Base-by-base conservation (phyloP, 2,113 vertebrate genomes). In the Ceyx cyanopectus region DNA sequence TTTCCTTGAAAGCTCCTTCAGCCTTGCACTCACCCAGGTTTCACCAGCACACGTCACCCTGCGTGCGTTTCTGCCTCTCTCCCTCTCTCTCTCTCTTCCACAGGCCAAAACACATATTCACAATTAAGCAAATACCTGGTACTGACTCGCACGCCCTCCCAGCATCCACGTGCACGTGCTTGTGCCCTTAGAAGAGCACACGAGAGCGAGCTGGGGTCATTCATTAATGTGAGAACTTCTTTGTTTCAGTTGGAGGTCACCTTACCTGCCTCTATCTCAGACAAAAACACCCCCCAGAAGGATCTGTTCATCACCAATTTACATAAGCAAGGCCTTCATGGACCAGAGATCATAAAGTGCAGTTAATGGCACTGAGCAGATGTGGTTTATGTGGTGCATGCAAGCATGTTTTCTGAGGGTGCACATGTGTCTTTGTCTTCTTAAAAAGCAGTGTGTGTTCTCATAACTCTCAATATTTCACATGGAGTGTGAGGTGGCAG, bases 1-100 rank as follows among this genome's bases (percentile, higher is more conserved):
- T 96, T 96, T 78, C 96, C 93, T 68, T 95, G 96, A 95, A 93
- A 89, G 85, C 95, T 95, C 93, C 92, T 95, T 97, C 97, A 95
- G 97, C 96, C 92, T 94, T 90, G 85, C 67, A 48, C 89, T 92
- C 66, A 48, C 37, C 76, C 85, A n/a, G 0, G 17, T 81, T 84
- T 88, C 51, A 32, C 58, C 62, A 68, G 8, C 26, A 9, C 22
- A 2, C 12, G 20, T 18, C 43, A 21, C 7, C 56, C 17, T 58
- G 29, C 11, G 0, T 43, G 81, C 81, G 69, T 5, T 40, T 51
- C 66, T 87, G 85, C 43, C 24, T 27, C 73, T 66, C 6, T 5
- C 58, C 40, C 30, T 26, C 11, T 37, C 37, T 37, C 37, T 32
- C 27, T 53, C 20, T 15, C 60, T 21, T 21, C 34, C 54, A 12